phyloP scores from a whole-genome alignment of 2,113 vertebrate genomes.

The Otolemur garnettii region DNA sequence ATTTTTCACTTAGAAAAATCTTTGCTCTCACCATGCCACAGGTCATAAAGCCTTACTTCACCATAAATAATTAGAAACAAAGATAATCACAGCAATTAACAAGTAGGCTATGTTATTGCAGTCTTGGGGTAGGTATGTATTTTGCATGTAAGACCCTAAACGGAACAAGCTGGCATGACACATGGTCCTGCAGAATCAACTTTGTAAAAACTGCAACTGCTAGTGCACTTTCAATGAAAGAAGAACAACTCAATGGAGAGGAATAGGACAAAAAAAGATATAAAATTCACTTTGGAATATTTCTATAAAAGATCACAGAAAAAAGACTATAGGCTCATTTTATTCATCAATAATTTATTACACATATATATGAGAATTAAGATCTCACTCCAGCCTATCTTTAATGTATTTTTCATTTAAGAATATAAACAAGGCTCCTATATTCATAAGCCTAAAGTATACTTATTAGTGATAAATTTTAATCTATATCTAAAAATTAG shows the following conservation, averaged over 20 bases:
- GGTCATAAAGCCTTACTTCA: neutral
- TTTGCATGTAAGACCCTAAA: neutral
- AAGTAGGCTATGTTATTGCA: neutral
- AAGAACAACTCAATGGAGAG: neutral
- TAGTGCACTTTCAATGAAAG: neutral
- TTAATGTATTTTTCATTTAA: neutral
- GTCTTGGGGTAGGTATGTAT: neutral
- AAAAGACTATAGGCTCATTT: neutral
- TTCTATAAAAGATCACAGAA: neutral
- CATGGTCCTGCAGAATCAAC: neutral
- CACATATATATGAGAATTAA: neutral
- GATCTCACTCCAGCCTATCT: neutral
- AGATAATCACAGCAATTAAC: conserved; percentile 9
- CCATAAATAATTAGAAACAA: neutral
- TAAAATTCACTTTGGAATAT: conserved; percentile 8
- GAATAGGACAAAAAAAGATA: neutral
- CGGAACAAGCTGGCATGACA: neutral
- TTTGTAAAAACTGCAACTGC: neutral
- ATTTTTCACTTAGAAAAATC: conserved; percentile 53
- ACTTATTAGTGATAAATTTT: conserved; percentile 14
- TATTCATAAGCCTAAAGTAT: conserved; percentile 6
- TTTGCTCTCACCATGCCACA: neutral
- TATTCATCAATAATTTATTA: neutral
- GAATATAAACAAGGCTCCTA: conserved; percentile 27
- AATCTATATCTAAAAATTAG: conserved; percentile 34